Evolutionary conservation across 2,113 vertebrate species (phyloP).

Genomic region (Monopterus albus): DNA sequence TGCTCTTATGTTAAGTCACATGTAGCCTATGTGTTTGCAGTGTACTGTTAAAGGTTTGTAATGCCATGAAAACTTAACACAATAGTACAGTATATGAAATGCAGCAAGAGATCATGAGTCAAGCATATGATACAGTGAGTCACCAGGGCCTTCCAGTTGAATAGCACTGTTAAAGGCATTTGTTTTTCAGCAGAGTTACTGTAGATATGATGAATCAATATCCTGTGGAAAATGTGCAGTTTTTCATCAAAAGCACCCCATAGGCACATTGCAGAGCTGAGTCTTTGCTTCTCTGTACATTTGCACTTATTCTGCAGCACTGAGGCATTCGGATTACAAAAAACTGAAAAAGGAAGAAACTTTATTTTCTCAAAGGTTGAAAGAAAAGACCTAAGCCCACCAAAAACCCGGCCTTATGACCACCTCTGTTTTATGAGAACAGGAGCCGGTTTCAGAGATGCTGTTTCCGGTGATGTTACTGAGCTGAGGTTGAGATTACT

Average conservation of each 20-base stretch:
- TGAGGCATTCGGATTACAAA: background rate
- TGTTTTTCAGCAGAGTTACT: background rate
- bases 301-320: background rate
- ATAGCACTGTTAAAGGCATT: constrained; percentile 7
- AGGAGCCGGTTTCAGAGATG: constrained; percentile 56
- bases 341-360: background rate
- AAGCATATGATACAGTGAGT: constrained; percentile 21
- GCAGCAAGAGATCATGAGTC: constrained; percentile 13
- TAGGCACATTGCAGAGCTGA: background rate
- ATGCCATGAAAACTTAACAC: too few relatives aligned
- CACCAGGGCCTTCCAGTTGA: background rate
- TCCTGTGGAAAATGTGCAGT: background rate
- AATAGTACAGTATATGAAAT: background rate
- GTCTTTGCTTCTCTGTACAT: background rate
- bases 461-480: constrained; percentile 52
- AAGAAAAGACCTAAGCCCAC: constrained; percentile 9
- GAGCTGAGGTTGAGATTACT: constrained; percentile 59
- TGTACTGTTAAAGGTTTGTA: background rate
- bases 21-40: constrained; percentile 24
- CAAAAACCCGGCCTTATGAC: constrained; percentile 14
- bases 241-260: background rate
- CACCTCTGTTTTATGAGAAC: constrained; percentile 61
- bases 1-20: too few relatives aligned
- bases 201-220: constrained; percentile 14
- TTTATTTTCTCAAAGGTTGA: background rate